phyloP scores from a whole-genome alignment of 2,888 invertebrate genomes.

The Pollenia angustigena region DNA sequence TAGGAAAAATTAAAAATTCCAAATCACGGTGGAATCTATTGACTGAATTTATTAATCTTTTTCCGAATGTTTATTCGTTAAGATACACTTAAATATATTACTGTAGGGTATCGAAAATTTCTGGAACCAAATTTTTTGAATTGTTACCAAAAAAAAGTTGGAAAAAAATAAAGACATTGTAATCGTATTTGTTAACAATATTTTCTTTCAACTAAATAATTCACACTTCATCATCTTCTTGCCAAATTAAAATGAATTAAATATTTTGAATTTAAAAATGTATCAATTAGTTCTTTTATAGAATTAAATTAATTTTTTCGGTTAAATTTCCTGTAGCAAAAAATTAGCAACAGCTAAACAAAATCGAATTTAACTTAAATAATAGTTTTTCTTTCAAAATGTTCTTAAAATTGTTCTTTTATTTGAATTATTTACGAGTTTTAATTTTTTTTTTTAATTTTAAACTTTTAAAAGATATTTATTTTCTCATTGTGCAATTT shows the following conservation, averaged over 20 bases:
- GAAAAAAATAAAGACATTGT: slow-evolving; percentile 21
- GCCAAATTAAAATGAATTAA: slow-evolving; percentile 17
- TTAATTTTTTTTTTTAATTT: not conserved
- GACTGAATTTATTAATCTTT: no score
- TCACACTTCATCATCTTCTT: slow-evolving; percentile 64
- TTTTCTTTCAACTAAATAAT: slow-evolving; percentile 57
- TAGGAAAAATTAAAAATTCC: no score
- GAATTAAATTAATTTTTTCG: no score
- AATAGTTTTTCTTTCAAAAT: no score
- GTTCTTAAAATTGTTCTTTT: no score
- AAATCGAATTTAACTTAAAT: no score
- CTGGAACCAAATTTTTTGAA: slow-evolving; percentile 36
- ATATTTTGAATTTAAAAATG: not conserved
- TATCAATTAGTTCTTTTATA: no score
- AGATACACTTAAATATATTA: not conserved
- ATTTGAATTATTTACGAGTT: not conserved
- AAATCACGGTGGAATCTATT: no score
- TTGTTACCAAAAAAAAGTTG: slow-evolving; percentile 1
- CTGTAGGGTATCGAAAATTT: slow-evolving; percentile 21
- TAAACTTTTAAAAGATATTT: not conserved
- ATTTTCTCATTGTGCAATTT: not conserved
- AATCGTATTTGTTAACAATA: slow-evolving; percentile 63
- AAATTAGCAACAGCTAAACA: no score
- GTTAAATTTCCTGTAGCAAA: no score
- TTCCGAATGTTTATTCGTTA: not conserved